phyloP scores from a whole-genome alignment of 2,888 invertebrate genomes.

The Erebia aethiops region DNA sequence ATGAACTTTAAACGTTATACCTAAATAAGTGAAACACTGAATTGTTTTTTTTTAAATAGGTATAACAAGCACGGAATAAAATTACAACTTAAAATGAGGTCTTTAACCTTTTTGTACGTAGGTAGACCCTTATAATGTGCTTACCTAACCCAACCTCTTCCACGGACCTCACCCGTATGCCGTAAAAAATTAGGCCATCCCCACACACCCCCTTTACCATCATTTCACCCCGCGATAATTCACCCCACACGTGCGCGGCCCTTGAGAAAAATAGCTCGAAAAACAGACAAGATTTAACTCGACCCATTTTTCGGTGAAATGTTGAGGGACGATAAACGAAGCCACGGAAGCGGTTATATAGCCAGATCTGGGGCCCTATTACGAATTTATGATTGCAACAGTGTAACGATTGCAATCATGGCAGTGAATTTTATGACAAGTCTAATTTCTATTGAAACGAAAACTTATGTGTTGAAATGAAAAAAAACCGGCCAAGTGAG shows the following conservation, averaged over 20 bases:
- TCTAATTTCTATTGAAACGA: no score
- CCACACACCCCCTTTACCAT: conserved; percentile 46
- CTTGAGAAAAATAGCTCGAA: conserved; percentile 82
- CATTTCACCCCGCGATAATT: conserved; percentile 57
- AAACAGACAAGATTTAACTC: conserved; percentile 77
- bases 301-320: conserved; percentile 54
- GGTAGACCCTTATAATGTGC: conserved; percentile 43
- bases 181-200: conserved; percentile 76
- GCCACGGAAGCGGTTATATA: conserved; percentile 29
- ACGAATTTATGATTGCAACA: neutral
- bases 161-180: conserved; percentile 56
- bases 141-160: conserved; percentile 59
- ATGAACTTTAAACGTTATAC: no score
- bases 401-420: no score
- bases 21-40: no score
- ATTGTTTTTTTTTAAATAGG: neutral
- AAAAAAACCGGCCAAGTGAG: no score
- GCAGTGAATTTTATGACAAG: no score
- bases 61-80: conserved; percentile 25
- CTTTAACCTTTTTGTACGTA: conserved; percentile 39
- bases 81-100: conserved; percentile 33
- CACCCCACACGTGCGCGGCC: conserved; percentile 65
- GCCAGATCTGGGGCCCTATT: neutral
- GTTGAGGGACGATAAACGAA: conserved; percentile 40
- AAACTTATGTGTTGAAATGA: no score